phyloP scores from a whole-genome alignment of 1,140 invertebrate species.

The Bombus vancouverensis region DNA sequence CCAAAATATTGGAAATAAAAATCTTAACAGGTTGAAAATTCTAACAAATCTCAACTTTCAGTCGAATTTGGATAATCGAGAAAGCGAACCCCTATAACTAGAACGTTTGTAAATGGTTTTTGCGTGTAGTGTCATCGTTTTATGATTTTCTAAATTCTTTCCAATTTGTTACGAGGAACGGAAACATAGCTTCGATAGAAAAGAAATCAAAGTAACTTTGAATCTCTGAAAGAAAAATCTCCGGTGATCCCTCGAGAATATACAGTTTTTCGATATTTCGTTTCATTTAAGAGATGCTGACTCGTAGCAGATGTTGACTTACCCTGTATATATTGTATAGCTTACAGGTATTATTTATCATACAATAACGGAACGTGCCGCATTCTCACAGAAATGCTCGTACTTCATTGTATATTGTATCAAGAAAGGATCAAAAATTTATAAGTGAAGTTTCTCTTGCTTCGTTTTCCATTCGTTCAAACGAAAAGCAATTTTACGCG shows the following conservation, averaged over 20 bases:
- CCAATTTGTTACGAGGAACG: not conserved
- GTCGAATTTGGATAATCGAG: no score
- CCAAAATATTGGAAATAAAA: no score
- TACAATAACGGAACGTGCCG: not conserved
- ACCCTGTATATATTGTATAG: not conserved
- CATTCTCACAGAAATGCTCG: not conserved
- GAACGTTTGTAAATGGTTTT: not conserved
- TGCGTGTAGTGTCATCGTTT: not conserved
- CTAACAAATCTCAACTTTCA: no score
- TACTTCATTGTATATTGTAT: not conserved
- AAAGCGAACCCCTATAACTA: no score
- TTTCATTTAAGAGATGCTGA: constrained; percentile 10
- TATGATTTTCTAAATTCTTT: not conserved
- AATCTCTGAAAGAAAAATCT: not conserved
- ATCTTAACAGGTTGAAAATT: no score
- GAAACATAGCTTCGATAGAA: not conserved
- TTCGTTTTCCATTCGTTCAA: not conserved
- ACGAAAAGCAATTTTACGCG: no score
- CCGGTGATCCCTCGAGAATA: not conserved
- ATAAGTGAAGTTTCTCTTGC: not conserved
- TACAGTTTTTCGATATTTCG: constrained; percentile 9
- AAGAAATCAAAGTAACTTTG: not conserved
- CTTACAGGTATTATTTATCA: constrained; percentile 17
- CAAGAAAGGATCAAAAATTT: not conserved
- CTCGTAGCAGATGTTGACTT: constrained; percentile 5